These are phyloP conservation scores for Shargacucullia verbasci DNA, from an alignment of 2,888 invertebrate genomes.

Conservation along the genomic window DNA sequence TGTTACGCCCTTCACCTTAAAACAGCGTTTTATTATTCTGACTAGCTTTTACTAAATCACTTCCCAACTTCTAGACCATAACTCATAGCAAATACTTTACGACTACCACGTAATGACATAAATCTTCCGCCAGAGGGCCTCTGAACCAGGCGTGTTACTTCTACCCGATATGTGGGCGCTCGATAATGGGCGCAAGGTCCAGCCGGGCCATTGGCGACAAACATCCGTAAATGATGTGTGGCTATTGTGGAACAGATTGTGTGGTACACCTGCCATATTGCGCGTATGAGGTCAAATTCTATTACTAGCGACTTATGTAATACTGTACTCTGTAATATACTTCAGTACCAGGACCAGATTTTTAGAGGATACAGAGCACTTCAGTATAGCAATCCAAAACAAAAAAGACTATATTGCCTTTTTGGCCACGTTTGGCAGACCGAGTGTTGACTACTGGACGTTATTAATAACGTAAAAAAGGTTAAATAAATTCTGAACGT, in stretches of 20 bases:
- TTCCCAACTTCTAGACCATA: conserved; percentile 16
- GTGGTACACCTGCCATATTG: neutral
- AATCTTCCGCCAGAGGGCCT: conserved; percentile 15
- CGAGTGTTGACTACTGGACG: too few relatives aligned
- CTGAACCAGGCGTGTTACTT: conserved; percentile 30
- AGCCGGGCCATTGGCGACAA: conserved; percentile 30
- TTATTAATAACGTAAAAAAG: too few relatives aligned
- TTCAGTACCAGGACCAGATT: too few relatives aligned
- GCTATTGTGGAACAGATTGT: conserved; percentile 19
- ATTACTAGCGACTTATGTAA: neutral
- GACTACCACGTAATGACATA: conserved; percentile 28
- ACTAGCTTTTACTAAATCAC: conserved; percentile 6
- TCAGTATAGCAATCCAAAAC: too few relatives aligned
- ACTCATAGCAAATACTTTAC: conserved; percentile 19
- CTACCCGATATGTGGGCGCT: conserved; percentile 19
- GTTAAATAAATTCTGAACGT: too few relatives aligned
- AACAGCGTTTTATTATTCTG: conserved; percentile 5
- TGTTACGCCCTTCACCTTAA: too few relatives aligned
- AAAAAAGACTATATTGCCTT: too few relatives aligned
- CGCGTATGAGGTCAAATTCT: neutral
- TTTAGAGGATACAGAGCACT: too few relatives aligned
- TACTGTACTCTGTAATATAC: too few relatives aligned
- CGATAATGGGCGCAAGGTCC: conserved; percentile 12
- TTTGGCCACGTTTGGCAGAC: too few relatives aligned
- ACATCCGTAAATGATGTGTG: conserved; percentile 47